Evolutionary conservation across 1,140 invertebrate species (phyloP).

Genomic region (Cyrtorhinus lividipennis): DNA sequence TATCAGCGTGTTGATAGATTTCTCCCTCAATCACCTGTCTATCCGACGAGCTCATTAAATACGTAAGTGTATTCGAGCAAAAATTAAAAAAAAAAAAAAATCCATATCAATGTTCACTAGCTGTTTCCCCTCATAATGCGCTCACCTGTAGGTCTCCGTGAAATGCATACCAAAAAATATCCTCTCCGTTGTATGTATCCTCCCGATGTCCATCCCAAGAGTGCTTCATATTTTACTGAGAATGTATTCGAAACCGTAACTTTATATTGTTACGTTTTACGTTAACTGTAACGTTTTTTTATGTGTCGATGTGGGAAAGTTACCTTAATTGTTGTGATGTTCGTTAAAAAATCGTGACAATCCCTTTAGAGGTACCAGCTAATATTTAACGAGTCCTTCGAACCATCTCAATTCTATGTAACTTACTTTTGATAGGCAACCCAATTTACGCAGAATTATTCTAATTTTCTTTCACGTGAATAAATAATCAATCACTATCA

Average conservation of each 20-base stretch:
- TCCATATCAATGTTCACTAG: too few relatives aligned
- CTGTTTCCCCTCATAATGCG: too few relatives aligned
- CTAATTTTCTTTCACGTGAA: neutral
- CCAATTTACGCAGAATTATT: neutral
- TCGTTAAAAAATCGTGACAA: neutral
- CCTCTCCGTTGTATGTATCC: neutral
- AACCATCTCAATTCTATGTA: neutral
- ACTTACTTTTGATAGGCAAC: neutral
- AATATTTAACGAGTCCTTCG: neutral
- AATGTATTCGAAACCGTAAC: neutral
- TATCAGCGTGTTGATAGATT: too few relatives aligned
- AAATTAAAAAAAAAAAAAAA: too few relatives aligned
- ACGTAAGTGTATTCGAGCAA: too few relatives aligned
- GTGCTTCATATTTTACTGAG: neutral
- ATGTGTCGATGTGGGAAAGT: neutral
- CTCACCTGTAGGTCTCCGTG: neutral
- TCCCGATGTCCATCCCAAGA: neutral
- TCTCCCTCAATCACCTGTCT: too few relatives aligned
- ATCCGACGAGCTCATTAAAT: too few relatives aligned
- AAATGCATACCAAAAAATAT: neutral
- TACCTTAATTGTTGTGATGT: slow-evolving; percentile 4
- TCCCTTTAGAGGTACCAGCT: neutral
- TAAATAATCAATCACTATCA: neutral
- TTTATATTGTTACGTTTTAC: neutral
- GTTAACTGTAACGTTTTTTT: neutral